phyloP scores from a whole-genome alignment of 1,140 invertebrate genomes.

The Nasonia vitripennis region DNA sequence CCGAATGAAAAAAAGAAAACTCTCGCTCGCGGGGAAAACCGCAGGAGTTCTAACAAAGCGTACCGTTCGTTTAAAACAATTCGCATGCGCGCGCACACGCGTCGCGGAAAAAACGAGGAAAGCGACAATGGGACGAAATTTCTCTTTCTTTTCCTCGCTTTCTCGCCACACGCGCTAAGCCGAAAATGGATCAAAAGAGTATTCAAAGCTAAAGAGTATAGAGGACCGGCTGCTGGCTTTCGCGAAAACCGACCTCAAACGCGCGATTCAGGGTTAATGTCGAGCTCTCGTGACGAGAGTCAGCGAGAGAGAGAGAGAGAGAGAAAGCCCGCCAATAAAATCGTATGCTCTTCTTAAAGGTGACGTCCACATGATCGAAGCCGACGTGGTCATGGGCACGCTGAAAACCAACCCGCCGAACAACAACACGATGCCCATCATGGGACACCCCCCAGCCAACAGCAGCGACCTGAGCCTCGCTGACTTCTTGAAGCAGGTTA shows the following conservation, averaged over 20 bases:
- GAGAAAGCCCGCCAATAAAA: not conserved
- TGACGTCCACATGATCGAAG: conserved; percentile 84
- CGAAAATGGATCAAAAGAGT: conserved; percentile 31
- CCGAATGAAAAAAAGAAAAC: too few relatives aligned
- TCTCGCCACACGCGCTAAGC: not conserved
- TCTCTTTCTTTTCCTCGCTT: not conserved
- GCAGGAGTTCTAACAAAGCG: too few relatives aligned
- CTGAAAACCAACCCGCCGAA: conserved; percentile 58
- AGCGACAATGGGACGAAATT: not conserved
- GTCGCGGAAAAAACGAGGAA: not conserved
- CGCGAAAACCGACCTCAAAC: conserved; percentile 15
- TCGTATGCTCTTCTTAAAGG: conserved; percentile 14
- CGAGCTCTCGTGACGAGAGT: not conserved
- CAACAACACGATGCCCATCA: conserved; percentile 79
- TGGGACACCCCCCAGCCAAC: conserved; percentile 88
- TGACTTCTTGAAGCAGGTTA: conserved; percentile 81
- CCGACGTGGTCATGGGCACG: conserved; percentile 86
- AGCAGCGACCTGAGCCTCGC: conserved; percentile 86
- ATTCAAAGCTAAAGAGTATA: not conserved
- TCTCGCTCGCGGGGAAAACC: too few relatives aligned
- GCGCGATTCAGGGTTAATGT: conserved; percentile 12
- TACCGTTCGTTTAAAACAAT: too few relatives aligned
- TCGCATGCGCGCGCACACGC: too few relatives aligned
- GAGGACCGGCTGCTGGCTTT: not conserved
- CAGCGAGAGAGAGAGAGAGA: not conserved